Evolutionary conservation across 2,888 invertebrate genomes (phyloP), one percentile per base, ranked within the genome.

Genomic region (Steinernema carpocapsae): DNA sequence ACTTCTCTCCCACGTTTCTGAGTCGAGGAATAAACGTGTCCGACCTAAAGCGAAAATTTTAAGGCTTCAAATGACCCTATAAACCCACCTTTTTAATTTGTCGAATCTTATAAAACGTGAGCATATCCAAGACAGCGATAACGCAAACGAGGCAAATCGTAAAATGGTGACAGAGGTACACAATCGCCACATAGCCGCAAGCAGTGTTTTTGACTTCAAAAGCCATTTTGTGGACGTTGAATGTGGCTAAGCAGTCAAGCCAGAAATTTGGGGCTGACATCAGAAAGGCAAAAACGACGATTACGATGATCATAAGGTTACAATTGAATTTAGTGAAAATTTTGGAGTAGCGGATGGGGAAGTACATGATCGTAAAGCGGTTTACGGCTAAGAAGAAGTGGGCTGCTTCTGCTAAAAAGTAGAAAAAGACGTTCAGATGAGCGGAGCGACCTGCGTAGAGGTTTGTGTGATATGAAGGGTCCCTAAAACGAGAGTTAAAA

Each of bases 291-390:
- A 24, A 56, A 26, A 56, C 10, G n/a, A 22, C 22, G n/a, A 22
- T 19, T 6, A 26, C 3, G 6, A 10, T 26, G 56, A 56, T 56
- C 24, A 56, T 10, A 26, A 56, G 3, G 56, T 56, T 56, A 26
- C 56, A 56, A 26, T 56, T 22, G 26, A 22, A 26, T 26, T 56
- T 10, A 4, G 56, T 56, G 56, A 56, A 56, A 10, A 56, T 26
- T 3, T 7, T 14, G 7, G 24, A 14, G 56, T 56, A 56, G 56
- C 56, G 56, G 6, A 56, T 26, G 22, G 56, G 56, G 56, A 56
- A 22, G 22, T 24, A 56, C 56, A 56, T 56, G 56, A 56, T 56
- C 24, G 56, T 26, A 26, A 56, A 56, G 56, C 56, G 56, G 56
- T 56, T 56, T 3, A 24, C 26, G 6, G 56, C 56, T 6, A 56